A percentile compares a stretch with the other conserved stretches of the same genome.
Evolutionary conservation across 2,113 vertebrate genomes (phyloP).

Genomic region (Chionodraco myersi): DNA sequence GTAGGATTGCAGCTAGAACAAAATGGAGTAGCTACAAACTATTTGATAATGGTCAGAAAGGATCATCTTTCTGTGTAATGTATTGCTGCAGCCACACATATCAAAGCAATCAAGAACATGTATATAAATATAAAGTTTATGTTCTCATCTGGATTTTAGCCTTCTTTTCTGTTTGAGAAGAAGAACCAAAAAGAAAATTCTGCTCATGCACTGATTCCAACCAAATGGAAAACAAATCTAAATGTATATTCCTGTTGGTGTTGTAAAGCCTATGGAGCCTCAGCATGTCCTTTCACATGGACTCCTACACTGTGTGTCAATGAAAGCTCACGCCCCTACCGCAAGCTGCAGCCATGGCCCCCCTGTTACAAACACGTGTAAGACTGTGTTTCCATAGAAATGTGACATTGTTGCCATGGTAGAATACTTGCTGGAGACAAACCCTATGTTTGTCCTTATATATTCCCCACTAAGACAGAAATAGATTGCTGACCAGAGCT

Average conservation of each 20-base stretch:
- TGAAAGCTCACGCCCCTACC: not conserved
- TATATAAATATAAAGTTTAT: too few species aligned
- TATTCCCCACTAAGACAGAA: not conserved
- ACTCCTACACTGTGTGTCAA: not conserved
- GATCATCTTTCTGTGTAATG: not conserved
- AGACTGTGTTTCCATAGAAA: conserved; percentile 76
- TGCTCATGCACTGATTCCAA: too few species aligned
- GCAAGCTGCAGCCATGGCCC: conserved; percentile 8
- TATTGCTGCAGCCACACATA: not conserved
- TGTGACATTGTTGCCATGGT: conserved; percentile 64
- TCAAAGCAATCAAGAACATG: too few species aligned
- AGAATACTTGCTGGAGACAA: conserved; percentile 18
- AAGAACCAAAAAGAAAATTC: too few species aligned
- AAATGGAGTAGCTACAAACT: too few species aligned
- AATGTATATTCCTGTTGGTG: not conserved
- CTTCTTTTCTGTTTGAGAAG: too few species aligned
- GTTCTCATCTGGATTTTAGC: too few species aligned
- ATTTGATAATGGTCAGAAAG: too few species aligned
- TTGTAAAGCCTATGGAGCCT: not conserved
- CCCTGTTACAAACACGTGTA: conserved; percentile 22
- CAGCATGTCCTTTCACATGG: not conserved
- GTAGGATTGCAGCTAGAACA: too few species aligned
- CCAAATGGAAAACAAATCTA: too few species aligned
- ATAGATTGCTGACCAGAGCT: conserved; percentile 28
- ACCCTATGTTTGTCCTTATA: conserved; percentile 55